A percentile compares a stretch with the other conserved stretches of the same genome.
Evolutionary conservation across 1,140 invertebrate genomes (phyloP).

Genomic region (Zaprionus gabonicus): DNA sequence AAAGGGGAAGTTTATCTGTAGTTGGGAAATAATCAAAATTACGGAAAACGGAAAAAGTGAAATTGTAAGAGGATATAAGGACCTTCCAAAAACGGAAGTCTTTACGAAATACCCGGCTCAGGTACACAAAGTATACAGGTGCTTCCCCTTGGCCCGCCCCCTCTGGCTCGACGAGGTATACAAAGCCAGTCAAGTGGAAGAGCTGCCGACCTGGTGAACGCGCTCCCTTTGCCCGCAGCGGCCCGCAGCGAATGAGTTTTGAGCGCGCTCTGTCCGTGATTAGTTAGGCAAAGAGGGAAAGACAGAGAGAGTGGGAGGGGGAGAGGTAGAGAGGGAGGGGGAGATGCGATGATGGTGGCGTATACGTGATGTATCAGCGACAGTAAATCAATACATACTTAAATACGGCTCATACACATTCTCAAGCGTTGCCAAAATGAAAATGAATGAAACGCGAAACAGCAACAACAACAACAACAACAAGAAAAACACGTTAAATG

Average conservation of each 20-base stretch:
- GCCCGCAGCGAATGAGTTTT: conserved; percentile 32
- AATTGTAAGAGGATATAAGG: conserved; percentile 52
- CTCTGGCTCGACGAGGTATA: neutral
- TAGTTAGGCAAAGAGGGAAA: conserved; percentile 27
- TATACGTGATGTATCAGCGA: conserved; percentile 69
- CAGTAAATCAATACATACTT: conserved; percentile 72
- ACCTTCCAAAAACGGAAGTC: conserved; percentile 67
- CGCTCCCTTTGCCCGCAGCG: conserved; percentile 22
- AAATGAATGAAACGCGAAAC: conserved; percentile 17
- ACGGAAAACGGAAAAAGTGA: conserved; percentile 63
- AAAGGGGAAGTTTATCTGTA: conserved; percentile 29
- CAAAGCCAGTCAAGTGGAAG: neutral
- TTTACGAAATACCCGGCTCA: conserved; percentile 57
- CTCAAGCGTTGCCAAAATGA: conserved; percentile 40
- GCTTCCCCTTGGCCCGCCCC: neutral
- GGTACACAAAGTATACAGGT: conserved; percentile 4
- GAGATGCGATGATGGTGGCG: conserved; percentile 60
- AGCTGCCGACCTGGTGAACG: conserved; percentile 8
- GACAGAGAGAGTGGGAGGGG: neutral
- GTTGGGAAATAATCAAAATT: conserved; percentile 61
- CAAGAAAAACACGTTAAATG: conserved; percentile 12
- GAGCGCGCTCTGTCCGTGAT: conserved; percentile 28
- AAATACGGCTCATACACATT: conserved; percentile 52
- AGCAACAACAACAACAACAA: conserved; percentile 12
- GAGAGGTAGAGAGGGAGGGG: conserved; percentile 22